Evolutionary conservation across 1,140 invertebrate genomes (phyloP).

Genomic region (Drosophila pectinifera): DNA sequence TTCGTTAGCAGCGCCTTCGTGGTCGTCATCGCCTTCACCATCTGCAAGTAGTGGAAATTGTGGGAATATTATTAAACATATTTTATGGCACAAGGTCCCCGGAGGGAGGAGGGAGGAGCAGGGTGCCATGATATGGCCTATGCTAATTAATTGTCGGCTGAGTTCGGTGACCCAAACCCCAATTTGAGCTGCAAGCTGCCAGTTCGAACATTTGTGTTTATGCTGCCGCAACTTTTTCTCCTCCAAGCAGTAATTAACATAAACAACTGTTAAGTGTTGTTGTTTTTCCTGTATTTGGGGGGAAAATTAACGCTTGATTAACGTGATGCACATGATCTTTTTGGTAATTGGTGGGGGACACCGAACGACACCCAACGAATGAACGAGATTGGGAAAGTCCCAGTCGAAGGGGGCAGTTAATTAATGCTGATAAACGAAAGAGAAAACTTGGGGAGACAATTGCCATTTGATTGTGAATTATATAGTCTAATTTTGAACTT

Average conservation of each 20-base stretch:
- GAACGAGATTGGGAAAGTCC: conserved; percentile 69
- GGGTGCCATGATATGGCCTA: conserved; percentile 33
- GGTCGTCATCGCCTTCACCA: conserved; percentile 18
- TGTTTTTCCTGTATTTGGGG: conserved; percentile 42
- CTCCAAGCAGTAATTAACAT: conserved; percentile 64
- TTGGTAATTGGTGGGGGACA: conserved; percentile 45
- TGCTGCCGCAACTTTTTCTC: conserved; percentile 42
- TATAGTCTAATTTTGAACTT: conserved; percentile 14
- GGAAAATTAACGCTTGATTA: conserved; percentile 73
- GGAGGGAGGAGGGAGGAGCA: background rate
- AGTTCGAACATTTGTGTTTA: conserved; percentile 19
- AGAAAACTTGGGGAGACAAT: conserved; percentile 24
- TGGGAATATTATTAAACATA: conserved; percentile 51
- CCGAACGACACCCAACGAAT: conserved; percentile 3
- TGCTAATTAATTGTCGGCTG: conserved; percentile 65
- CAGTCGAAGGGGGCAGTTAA: conserved; percentile 37
- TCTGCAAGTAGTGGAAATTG: conserved; percentile 55
- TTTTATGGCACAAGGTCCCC: conserved; percentile 40
- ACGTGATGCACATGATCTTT: conserved; percentile 61
- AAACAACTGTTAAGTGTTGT: conserved; percentile 69
- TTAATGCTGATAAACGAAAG: conserved; percentile 25
- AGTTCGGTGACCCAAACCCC: conserved; percentile 66
- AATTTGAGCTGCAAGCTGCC: conserved; percentile 41
- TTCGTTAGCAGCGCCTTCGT: conserved; percentile 37
- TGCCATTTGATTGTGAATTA: conserved; percentile 40